These are phyloP conservation scores for Boloria selene DNA, from an alignment of 2,888 invertebrate genomes.

Conservation along the genomic window DNA sequence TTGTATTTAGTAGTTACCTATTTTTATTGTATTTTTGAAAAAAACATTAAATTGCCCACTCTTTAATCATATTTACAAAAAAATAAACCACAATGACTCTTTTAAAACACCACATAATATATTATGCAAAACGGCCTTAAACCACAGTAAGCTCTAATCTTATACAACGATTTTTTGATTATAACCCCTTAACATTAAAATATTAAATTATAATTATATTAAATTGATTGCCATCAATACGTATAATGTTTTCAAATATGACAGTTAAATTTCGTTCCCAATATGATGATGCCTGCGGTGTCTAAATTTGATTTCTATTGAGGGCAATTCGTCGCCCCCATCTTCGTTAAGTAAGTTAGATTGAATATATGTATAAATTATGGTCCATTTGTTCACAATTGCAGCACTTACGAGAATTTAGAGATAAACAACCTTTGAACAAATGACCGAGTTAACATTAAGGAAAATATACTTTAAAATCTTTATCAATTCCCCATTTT, in stretches of 20 bases:
- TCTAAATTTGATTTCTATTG: conserved; percentile 77
- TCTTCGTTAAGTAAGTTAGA: conserved; percentile 61
- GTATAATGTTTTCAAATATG: background rate
- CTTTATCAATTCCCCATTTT: conserved; percentile 9
- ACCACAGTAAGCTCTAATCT: no score
- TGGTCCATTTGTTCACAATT: conserved; percentile 35
- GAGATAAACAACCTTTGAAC: conserved; percentile 3
- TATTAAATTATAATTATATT: background rate
- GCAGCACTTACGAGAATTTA: conserved; percentile 20
- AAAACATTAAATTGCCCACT: no score
- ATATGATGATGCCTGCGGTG: conserved; percentile 37
- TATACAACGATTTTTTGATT: no score
- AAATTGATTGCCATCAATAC: background rate
- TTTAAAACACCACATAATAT: no score
- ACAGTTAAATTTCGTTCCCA: conserved; percentile 10
- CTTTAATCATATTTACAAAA: no score
- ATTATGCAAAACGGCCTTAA: no score
- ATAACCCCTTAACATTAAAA: background rate
- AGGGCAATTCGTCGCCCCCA: conserved; percentile 73
- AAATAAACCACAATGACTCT: no score
- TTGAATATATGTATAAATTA: conserved; percentile 51
- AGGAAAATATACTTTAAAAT: background rate
- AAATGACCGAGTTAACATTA: background rate
- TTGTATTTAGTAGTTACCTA: no score
- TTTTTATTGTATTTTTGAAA: no score